These are phyloP conservation scores for Drosophila nasuta DNA, from an alignment of 1,140 invertebrate species.

Conservation along the genomic window DNA sequence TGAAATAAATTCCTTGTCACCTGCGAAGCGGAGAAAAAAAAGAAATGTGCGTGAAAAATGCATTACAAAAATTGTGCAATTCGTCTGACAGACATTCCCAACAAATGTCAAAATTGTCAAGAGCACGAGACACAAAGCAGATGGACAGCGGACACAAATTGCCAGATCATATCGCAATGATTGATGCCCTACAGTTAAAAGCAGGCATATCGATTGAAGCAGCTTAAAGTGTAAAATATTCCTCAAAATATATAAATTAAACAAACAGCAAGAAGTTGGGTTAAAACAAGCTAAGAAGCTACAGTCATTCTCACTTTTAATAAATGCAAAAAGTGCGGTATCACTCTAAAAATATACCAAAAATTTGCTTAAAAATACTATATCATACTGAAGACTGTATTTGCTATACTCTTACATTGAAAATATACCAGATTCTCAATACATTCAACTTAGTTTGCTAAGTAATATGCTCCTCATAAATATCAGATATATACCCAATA, in stretches of 20 bases:
- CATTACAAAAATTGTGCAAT: constrained; percentile 36
- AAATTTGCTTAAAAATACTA: too few relatives aligned
- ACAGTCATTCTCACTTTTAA: too few relatives aligned
- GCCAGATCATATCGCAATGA: constrained; percentile 16
- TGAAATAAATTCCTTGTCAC: constrained; percentile 56
- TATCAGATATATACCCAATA: too few relatives aligned
- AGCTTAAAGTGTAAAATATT: background rate
- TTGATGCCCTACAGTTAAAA: background rate
- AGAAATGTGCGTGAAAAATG: constrained; percentile 21
- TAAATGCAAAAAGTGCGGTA: too few relatives aligned
- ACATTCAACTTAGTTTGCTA: too few relatives aligned
- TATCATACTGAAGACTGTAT: too few relatives aligned
- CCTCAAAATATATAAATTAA: background rate
- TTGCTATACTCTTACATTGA: too few relatives aligned
- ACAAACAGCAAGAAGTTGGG: too few relatives aligned
- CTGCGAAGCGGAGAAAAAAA: constrained; percentile 15
- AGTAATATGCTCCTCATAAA: too few relatives aligned
- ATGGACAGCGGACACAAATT: constrained; percentile 47
- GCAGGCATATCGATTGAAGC: background rate
- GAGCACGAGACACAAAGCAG: constrained; percentile 19
- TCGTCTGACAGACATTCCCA: constrained; percentile 41
- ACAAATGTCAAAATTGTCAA: constrained; percentile 65
- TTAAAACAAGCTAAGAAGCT: too few relatives aligned
- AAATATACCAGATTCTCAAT: too few relatives aligned
- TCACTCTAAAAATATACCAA: too few relatives aligned